phyloP scores from a whole-genome alignment of 2,797 vertebrate species.

The Centropyge bicolor region DNA sequence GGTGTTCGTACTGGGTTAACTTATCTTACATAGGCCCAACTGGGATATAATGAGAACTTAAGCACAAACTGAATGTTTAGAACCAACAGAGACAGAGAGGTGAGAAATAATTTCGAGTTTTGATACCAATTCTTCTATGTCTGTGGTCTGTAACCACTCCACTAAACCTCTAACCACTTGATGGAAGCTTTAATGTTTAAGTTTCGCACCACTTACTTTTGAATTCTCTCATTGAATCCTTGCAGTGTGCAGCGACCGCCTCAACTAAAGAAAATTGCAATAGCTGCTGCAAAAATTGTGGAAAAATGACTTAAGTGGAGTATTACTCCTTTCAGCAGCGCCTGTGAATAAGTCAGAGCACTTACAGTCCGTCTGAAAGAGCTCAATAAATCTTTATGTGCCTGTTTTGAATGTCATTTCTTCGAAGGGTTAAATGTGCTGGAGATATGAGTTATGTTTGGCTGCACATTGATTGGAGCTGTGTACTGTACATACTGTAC shows the following conservation, averaged over 20 bases:
- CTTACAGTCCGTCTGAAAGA: neutral
- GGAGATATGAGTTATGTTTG: neutral
- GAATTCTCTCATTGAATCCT: neutral
- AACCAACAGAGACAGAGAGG: too few species aligned
- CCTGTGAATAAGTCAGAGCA: slow-evolving; percentile 3
- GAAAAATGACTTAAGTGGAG: slow-evolving; percentile 1
- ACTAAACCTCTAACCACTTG: too few species aligned
- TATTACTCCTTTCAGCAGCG: neutral
- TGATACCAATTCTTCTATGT: too few species aligned
- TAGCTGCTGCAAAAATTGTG: neutral
- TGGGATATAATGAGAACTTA: too few species aligned
- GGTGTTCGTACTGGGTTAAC: neutral
- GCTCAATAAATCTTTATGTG: slow-evolving; percentile 6
- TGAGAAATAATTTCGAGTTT: too few species aligned
- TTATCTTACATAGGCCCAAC: neutral
- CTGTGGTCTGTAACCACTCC: too few species aligned
- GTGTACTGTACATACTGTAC: neutral
- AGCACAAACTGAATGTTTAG: too few species aligned
- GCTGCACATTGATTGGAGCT: neutral
- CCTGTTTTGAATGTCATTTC: neutral
- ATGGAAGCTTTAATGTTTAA: too few species aligned
- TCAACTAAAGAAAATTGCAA: neutral
- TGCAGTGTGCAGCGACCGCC: neutral
- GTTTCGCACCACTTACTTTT: neutral
- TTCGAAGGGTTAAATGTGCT: neutral